Evolutionary conservation across 2,797 vertebrate species (phyloP), one percentile per base, ranked within the genome.

Genomic region (Periophthalmus magnuspinnatus): DNA sequence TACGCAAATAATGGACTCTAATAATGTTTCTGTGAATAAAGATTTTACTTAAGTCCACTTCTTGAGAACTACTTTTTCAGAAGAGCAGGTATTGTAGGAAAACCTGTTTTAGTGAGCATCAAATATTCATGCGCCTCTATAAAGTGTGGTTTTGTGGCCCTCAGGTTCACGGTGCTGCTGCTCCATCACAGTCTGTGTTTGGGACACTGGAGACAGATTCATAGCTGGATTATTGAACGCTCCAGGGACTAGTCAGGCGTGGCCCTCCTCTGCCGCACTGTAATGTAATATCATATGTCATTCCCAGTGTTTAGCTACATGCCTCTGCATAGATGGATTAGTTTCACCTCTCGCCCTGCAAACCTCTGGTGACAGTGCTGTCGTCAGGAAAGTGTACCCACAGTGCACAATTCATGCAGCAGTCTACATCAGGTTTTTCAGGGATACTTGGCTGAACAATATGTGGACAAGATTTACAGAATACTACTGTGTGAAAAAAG

Each of bases 91-190:
- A 69, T 32, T 54, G 69, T 67, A 77, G 36, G 60, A 70, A 72
- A 72, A 71, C 81, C 64, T 62, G 77, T 80, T 84, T 88, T 78
- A 86, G 69, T 79, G 69, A 28, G 36, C 16, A 85, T 91, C 61
- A 90, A 90, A 90, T 89, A 93, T 92, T 87, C 80, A 90, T 89
- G 79, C 56, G 56, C 22, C 71, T 69, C 80, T 77, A 61, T 76
- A 78, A 87, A 86, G 79, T 72, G 67, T 72, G 70, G 77, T 75
- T 74, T 78, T 62, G 61, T 69, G 41, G 76, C 84, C 80, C 28
- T 65, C 70, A 85, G 83, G 79, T 78, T 41, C 22, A 36, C 33
- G 14, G 55, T 70, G 68, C 81, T 69, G 68, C 80, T 36, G 21
- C 75, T 76, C 68, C 76, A 77, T 88, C 83, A 86, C 69, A 81